Conservation (phyloP, 1,140 invertebrate genomes). For the Agrypnia vestita region DNA sequence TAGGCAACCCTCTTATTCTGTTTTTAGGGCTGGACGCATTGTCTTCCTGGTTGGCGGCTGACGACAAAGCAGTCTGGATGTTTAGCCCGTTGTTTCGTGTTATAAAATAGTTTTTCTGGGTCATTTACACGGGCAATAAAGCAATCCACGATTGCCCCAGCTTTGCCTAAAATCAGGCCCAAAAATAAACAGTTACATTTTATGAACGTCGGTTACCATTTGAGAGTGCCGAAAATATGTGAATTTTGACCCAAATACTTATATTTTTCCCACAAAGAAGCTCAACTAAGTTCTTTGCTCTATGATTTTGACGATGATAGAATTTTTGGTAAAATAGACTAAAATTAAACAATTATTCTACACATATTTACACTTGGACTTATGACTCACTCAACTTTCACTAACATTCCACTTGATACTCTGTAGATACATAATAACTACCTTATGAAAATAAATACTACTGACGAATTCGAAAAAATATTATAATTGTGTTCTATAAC, state of each 20-base stretch:
- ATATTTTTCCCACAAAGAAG: too few relatives aligned
- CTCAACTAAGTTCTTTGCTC: too few relatives aligned
- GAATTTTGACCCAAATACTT: neutral
- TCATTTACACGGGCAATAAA: conserved; percentile 39
- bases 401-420: too few relatives aligned
- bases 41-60: conserved; percentile 1
- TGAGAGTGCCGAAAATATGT: conserved; percentile 2
- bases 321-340: too few relatives aligned
- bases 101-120: conserved; percentile 42
- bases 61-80: conserved; percentile 12
- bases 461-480: too few relatives aligned
- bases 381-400: too few relatives aligned
- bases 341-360: too few relatives aligned
- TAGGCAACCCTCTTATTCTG: conserved; percentile 19
- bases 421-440: too few relatives aligned
- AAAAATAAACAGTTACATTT: conserved; percentile 9
- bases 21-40: conserved; percentile 27
- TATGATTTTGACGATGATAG: too few relatives aligned
- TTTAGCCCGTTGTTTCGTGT: conserved; percentile 26
- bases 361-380: too few relatives aligned
- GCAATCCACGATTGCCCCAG: conserved; percentile 14
- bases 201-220: neutral
- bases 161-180: conserved; percentile 7
- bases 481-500: too few relatives aligned
- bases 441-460: too few relatives aligned